These are phyloP conservation scores for Toxotes lorentzi DNA, from an alignment of 2,797 vertebrate species.

Conservation along the genomic window DNA sequence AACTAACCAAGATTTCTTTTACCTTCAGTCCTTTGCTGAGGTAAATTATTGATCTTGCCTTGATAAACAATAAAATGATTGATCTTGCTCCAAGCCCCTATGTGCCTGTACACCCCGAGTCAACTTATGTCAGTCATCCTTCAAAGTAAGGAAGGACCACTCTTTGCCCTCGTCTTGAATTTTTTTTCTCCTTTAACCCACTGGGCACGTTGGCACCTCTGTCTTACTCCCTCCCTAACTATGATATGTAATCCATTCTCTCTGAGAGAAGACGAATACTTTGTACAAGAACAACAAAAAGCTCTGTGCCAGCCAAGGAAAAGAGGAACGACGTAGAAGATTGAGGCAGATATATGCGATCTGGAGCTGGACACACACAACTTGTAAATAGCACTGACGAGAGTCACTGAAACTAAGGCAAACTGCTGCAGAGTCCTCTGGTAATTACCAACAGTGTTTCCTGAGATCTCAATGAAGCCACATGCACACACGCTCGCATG, in stretches of 20 bases:
- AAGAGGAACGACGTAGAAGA: constrained; percentile 65
- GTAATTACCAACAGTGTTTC: constrained; percentile 77
- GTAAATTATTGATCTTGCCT: constrained; percentile 71
- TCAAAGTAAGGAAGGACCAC: constrained; percentile 39
- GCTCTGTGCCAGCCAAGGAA: constrained; percentile 79
- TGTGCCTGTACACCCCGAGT: constrained; percentile 73
- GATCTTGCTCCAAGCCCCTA: constrained; percentile 72
- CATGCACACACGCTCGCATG: constrained; percentile 70
- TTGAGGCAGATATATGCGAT: constrained; percentile 62
- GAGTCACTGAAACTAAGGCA: constrained; percentile 79
- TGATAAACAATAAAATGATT: constrained; percentile 69
- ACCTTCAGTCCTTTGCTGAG: constrained; percentile 62
- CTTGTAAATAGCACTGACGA: constrained; percentile 84
- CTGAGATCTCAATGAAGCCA: constrained; percentile 75
- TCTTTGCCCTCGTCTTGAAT: constrained; percentile 45
- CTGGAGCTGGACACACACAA: constrained; percentile 77
- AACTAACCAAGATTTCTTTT: constrained; percentile 70
- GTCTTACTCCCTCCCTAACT: constrained; percentile 80
- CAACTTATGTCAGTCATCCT: constrained; percentile 41
- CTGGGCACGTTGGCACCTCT: constrained; percentile 85
- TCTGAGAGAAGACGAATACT: constrained; percentile 77
- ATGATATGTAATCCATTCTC: constrained; percentile 77
- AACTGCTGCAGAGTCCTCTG: constrained; percentile 79
- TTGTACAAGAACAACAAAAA: constrained; percentile 76
- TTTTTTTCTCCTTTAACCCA: constrained; percentile 63